These are phyloP conservation scores for Panthera leo DNA, from an alignment of 2,113 vertebrate species.

Conservation along the genomic window DNA sequence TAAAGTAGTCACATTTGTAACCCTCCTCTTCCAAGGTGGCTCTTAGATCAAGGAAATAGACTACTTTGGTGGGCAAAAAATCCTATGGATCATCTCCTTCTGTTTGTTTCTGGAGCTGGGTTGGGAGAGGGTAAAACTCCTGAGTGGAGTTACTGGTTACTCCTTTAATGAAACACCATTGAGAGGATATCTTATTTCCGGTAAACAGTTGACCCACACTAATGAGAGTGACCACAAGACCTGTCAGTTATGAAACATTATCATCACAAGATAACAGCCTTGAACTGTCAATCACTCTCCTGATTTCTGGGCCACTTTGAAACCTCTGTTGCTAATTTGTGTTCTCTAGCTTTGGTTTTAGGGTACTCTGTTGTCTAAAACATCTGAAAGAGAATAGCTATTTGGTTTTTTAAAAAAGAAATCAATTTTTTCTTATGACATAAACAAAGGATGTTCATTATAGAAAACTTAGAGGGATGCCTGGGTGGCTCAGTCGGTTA, in stretches of 20 bases:
- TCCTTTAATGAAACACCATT: not conserved
- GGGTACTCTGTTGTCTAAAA: not conserved
- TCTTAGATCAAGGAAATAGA: not conserved
- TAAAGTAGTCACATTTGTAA: not conserved
- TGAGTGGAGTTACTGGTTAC: not conserved
- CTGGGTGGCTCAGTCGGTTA: too few relatives aligned
- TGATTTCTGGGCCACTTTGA: conserved; percentile 19
- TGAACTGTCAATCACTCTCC: not conserved
- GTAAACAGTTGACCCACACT: not conserved
- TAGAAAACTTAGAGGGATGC: not conserved
- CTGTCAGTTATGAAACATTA: not conserved
- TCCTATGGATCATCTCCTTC: not conserved
- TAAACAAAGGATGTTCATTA: conserved; percentile 41
- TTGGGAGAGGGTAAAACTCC: not conserved
- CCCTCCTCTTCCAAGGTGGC: not conserved
- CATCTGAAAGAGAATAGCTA: not conserved
- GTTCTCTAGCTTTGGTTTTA: conserved; percentile 2
- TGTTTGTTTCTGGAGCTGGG: not conserved
- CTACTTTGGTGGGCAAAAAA: not conserved
- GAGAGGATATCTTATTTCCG: conserved; percentile 30
- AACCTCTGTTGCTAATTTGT: not conserved
- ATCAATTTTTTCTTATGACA: not conserved
- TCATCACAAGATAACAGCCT: not conserved
- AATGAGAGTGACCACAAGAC: not conserved
- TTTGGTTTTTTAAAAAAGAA: not conserved